These are phyloP conservation scores for Mayetiola destructor DNA, from an alignment of 2,888 invertebrate genomes.

Conservation along the genomic window DNA sequence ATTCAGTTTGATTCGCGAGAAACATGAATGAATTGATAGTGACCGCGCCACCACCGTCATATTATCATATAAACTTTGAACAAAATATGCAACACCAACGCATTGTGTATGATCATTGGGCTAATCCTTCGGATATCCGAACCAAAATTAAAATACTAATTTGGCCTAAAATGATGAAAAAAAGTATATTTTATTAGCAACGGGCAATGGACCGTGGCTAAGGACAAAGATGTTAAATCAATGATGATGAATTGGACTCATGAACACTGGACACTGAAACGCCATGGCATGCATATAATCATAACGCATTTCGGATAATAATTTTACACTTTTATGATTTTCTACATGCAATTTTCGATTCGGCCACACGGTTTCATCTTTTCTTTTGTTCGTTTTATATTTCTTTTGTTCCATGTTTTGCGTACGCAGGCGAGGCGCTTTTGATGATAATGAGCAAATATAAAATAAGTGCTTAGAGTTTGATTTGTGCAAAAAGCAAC, in stretches of 20 bases:
- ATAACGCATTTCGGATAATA: not conserved
- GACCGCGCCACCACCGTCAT: not conserved
- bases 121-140: too few relatives aligned
- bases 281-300: not conserved
- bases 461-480: too few relatives aligned
- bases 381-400: not conserved
- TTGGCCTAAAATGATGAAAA: too few relatives aligned
- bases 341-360: not conserved
- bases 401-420: too few relatives aligned
- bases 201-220: not conserved
- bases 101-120: too few relatives aligned
- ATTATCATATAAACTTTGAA: too few relatives aligned
- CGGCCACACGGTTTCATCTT: not conserved
- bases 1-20: not conserved
- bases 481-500: too few relatives aligned
- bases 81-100: too few relatives aligned
- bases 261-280: not conserved
- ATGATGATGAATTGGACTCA: not conserved
- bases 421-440: too few relatives aligned
- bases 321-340: slow-evolving; percentile 8
- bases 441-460: not conserved
- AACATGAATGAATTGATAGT: not conserved
- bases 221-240: not conserved
- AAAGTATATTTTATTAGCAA: too few relatives aligned
- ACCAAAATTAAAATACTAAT: too few relatives aligned